Percentiles rank a stretch among this genome's conserved stretches.
phyloP scores from a whole-genome alignment of 2,888 invertebrate genomes.

The Xanthorhoe spadicearia region DNA sequence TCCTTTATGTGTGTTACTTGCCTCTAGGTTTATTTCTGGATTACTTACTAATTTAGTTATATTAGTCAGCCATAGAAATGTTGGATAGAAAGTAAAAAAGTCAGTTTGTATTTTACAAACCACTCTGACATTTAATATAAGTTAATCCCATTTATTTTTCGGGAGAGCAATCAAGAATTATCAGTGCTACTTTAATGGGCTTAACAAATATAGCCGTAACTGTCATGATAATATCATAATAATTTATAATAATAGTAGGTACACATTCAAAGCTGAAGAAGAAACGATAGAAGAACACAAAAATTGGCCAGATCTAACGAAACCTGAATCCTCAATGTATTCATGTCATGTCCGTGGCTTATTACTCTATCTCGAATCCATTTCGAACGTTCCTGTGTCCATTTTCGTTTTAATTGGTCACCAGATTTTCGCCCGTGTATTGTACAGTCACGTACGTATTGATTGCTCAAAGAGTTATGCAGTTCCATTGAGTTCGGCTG shows the following conservation, averaged over 20 bases:
- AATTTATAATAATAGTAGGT: not conserved
- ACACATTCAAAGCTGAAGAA: not conserved
- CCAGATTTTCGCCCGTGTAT: conserved; percentile 60
- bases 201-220: no score
- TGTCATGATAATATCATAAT: no score
- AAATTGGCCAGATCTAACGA: conserved; percentile 12
- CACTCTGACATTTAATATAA: not conserved
- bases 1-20: not conserved
- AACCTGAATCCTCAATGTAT: conserved; percentile 14
- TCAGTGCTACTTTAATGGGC: no score
- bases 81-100: no score
- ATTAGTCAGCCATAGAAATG: no score
- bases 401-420: conserved; percentile 67
- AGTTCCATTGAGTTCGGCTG: conserved; percentile 16
- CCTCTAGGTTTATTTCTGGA: not conserved
- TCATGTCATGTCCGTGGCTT: conserved; percentile 34
- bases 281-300: not conserved
- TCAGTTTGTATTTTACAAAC: not conserved
- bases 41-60: no score
- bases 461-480: conserved; percentile 45
- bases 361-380: conserved; percentile 40
- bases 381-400: conserved; percentile 36
- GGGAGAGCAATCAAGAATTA: not conserved
- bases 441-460: conserved; percentile 41
- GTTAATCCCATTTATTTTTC: not conserved